Conservation (phyloP, 2,888 invertebrate genomes). For the Eupithecia vulgata region DNA sequence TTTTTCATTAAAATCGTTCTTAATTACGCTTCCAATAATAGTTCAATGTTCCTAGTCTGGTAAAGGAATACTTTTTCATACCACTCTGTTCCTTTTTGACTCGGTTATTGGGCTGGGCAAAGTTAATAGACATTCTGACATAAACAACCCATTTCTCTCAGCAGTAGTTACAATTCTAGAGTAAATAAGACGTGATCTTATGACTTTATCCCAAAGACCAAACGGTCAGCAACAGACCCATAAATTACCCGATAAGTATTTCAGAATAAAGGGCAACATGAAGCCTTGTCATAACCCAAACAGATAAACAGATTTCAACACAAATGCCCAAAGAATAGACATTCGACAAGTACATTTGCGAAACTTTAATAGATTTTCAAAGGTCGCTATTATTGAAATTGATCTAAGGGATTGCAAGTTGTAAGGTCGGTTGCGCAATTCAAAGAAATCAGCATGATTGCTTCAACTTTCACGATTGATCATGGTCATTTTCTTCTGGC, state of each 20-base stretch:
- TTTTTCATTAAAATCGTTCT: not conserved
- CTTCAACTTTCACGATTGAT: constrained; percentile 9
- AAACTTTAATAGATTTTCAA: constrained; percentile 62
- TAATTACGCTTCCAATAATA: too few relatives aligned
- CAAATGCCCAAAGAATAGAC: constrained; percentile 56
- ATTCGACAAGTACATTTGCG: constrained; percentile 56
- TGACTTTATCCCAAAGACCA: not conserved
- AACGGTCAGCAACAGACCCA: not conserved
- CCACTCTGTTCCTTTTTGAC: not conserved
- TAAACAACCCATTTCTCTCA: not conserved
- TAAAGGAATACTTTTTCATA: too few relatives aligned
- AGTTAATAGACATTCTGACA: not conserved
- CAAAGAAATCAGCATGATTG: constrained; percentile 7
- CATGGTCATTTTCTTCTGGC: constrained; percentile 10
- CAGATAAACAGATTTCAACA: constrained; percentile 42
- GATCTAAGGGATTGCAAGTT: constrained; percentile 45
- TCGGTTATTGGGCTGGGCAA: not conserved
- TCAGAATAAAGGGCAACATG: constrained; percentile 20
- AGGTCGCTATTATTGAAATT: constrained; percentile 66
- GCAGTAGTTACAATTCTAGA: not conserved
- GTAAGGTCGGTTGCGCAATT: constrained; percentile 16
- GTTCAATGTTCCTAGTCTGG: too few relatives aligned
- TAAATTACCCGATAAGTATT: constrained; percentile 18
- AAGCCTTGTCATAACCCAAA: constrained; percentile 7
- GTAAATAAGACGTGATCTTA: constrained; percentile 9